Evolutionary conservation across 1,140 invertebrate genomes (phyloP), one percentile per base, ranked within the genome.

Genomic region (Penaeus japonicus): DNA sequence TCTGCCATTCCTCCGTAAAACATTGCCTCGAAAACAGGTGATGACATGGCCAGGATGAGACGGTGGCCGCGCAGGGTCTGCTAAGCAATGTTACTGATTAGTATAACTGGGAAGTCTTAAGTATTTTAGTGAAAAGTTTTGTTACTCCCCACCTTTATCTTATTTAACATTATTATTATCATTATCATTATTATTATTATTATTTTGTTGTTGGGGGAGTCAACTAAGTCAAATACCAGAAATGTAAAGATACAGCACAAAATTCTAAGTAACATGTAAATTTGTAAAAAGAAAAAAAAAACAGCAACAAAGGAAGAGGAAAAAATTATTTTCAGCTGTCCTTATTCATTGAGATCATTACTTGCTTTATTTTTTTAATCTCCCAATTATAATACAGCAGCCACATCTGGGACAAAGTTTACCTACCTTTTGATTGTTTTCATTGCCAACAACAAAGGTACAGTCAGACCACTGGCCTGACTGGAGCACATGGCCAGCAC

Each of bases 21-120:
- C 96, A 93, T 96, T 90, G 94, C 96, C 93, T 94, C 96, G 94
- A 94, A 96, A 2, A 97, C 96, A 17, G 96, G 96, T 90, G 96
- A 97, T 0, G 96, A 95, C 95, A 96, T 97, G 0, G 96, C 96
- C 65, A 97, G 92, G 57, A 97, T 94, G 39, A 97, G 92, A 92
- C 97, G 97, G 91, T 97, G 96, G 0, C 95, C 96, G 79, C 95
- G 94, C 4, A 97, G 92, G 0, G 95, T 93, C 90, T 96, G 94
- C 47, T 89, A 90, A 54, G 86, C 73, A 73, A 55, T 27, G 62
- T 62, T 39, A 55, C 70, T 5, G 10, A 30, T 18, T 7, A 47
- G 4, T 4, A 78, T 4, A 78, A 73, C 12, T 30, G 0, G 1
- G 12, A 73, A 30, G 15, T 35, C 70, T 30, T 73, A 15, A n/a